Base-by-base conservation (phyloP, 2,113 vertebrate species). In the Crotophaga sulcirostris region DNA sequence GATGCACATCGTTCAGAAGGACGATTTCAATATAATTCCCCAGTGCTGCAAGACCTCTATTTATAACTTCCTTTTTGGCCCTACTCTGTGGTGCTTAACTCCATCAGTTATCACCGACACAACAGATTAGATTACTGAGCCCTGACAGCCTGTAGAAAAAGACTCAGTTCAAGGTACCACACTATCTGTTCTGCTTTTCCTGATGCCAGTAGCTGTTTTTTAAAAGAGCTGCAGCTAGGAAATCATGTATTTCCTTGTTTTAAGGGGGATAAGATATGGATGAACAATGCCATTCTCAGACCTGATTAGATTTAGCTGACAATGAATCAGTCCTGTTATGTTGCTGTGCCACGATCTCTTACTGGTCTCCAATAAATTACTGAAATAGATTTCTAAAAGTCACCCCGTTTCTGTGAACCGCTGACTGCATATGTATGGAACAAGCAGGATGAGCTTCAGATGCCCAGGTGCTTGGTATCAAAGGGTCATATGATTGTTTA, bases 401-500 rank as follows among this genome's bases (percentile, higher is more conserved):
- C 33, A 51, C 24, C 11, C 6, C 1, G 1, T 38, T 56, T 82
- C 49, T 1, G 0, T 44, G 28, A 38, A 29, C 4, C 20, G 42
- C 23, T 52, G 49, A 49, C 18, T 45, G 15, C 38, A 4, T 18
- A 49, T 7, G 10, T 49, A 38, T 11, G 21, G 64, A 59, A 33
- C 25, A 23, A 56, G 49, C 5, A 68, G 80, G 36, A 21, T 29
- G 21, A 93, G 26, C 31, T 73, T 69, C 76, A 87, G 26, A 29
- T 11, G 56, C 5, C 0, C 0, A 77, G 36, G 2, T 16, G 21
- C 33, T 73, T 16, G 6, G 52, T 5, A 84, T 21, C 40, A 73
- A 80, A 73, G 34, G 6, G 38, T 62, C 38, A n/a, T 7, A 56
- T 2, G 21, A 84, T 19, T 25, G 16, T 51, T 66, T 45, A 63